A percentile compares a stretch with the other conserved stretches of the same genome.
phyloP scores from a whole-genome alignment of 1,140 invertebrate species.

The Mya arenaria region DNA sequence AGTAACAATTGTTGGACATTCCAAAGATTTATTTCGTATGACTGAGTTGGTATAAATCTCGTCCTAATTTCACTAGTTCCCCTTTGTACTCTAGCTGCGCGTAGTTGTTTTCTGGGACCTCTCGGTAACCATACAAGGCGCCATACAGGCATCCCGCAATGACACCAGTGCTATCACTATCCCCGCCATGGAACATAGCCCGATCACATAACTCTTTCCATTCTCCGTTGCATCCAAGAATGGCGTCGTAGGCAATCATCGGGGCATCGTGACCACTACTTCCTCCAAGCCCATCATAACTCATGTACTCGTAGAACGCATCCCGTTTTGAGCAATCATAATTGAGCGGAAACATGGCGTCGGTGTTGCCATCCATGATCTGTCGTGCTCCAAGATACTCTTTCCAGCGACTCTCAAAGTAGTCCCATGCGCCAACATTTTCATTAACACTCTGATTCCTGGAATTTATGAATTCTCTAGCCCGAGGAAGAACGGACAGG shows the following conservation, averaged over 20 bases:
- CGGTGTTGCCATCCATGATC: slow-evolving; percentile 60
- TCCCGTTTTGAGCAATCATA: slow-evolving; percentile 74
- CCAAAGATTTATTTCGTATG: no score
- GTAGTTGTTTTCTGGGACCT: slow-evolving; percentile 7
- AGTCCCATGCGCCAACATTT: slow-evolving; percentile 50
- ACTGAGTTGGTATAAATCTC: no score
- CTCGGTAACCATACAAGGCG: slow-evolving; percentile 3
- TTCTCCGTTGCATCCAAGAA: slow-evolving; percentile 21
- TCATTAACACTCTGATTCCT: slow-evolving; percentile 21
- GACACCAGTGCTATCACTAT: slow-evolving; percentile 13
- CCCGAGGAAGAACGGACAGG: neutral
- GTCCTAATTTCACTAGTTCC: neutral
- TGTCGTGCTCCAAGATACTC: slow-evolving; percentile 67
- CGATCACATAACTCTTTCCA: slow-evolving; percentile 33
- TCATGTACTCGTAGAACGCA: slow-evolving; percentile 68
- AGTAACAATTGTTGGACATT: no score
- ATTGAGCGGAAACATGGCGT: slow-evolving; percentile 69
- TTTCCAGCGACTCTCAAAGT: slow-evolving; percentile 71
- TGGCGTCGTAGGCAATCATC: slow-evolving; percentile 74
- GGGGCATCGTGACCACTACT: slow-evolving; percentile 43
- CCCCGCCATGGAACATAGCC: slow-evolving; percentile 8
- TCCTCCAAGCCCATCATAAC: slow-evolving; percentile 16
- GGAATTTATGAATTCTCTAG: neutral
- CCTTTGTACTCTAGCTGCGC: neutral
- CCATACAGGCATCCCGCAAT: slow-evolving; percentile 17